Conservation (phyloP, 1,140 invertebrate genomes). For the Hylaeus volcanicus region DNA sequence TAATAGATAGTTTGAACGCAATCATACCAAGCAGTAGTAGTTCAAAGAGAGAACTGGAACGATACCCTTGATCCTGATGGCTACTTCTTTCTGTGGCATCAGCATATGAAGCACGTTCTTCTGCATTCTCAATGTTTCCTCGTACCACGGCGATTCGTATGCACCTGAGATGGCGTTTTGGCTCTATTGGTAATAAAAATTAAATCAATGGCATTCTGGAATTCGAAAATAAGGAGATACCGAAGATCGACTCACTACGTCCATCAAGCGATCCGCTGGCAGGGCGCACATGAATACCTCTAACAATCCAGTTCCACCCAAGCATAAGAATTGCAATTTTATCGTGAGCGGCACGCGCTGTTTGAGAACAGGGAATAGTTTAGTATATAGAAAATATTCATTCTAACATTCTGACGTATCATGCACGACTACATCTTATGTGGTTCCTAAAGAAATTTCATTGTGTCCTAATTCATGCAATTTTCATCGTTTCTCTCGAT, state of each 20-base stretch:
- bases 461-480: too few species aligned
- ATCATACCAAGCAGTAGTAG: conserved; percentile 58
- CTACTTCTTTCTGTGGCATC: conserved; percentile 42
- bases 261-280: conserved; percentile 63
- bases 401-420: too few species aligned
- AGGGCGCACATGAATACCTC: conserved; percentile 64
- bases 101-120: conserved; percentile 31
- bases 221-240: neutral
- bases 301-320: conserved; percentile 38
- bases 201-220: too few species aligned
- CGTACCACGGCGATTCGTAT: conserved; percentile 55
- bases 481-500: too few species aligned
- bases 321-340: conserved; percentile 54
- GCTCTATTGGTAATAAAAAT: conserved; percentile 15
- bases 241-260: conserved; percentile 42
- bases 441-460: too few species aligned
- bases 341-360: conserved; percentile 39
- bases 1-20: too few species aligned
- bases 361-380: neutral
- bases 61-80: conserved; percentile 41
- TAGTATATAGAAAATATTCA: too few species aligned
- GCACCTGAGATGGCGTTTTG: conserved; percentile 9
- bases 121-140: conserved; percentile 10
- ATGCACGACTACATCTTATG: too few species aligned
- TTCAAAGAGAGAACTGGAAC: conserved; percentile 56